A percentile compares a stretch with the other conserved stretches of the same genome.
These are phyloP conservation scores for Norana najaformis DNA, from an alignment of 2,888 invertebrate genomes.

Conservation along the genomic window DNA sequence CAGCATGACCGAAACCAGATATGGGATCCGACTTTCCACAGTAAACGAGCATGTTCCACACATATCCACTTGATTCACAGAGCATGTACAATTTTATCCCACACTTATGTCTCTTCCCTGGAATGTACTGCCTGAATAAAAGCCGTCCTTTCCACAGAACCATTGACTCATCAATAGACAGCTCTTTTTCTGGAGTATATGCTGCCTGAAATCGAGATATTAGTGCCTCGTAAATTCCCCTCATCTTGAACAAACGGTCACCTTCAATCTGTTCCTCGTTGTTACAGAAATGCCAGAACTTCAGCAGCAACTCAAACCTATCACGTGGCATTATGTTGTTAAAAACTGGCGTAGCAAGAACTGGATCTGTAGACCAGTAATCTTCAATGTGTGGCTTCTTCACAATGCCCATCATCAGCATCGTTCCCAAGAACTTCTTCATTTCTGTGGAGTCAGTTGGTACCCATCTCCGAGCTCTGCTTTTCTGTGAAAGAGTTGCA, in stretches of 20 bases:
- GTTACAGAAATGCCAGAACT: neutral
- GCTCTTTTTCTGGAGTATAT: neutral
- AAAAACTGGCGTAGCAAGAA: neutral
- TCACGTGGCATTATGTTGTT: neutral
- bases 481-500: neutral
- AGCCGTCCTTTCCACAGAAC: too few relatives aligned
- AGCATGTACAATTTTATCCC: neutral
- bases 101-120: neutral
- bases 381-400: neutral
- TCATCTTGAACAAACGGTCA: neutral
- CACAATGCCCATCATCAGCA: neutral
- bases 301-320: neutral
- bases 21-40: neutral
- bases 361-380: neutral
- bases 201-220: neutral
- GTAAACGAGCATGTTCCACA: neutral
- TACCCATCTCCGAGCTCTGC: neutral
- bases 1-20: neutral
- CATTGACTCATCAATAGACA: too few relatives aligned
- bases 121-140: neutral
- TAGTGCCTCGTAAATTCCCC: neutral
- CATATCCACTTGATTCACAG: neutral
- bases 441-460: neutral
- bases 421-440: neutral
- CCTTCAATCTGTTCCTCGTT: neutral